A percentile compares a stretch with the other conserved stretches of the same genome.
phyloP scores from a whole-genome alignment of 1,140 invertebrate species.

The Leptinotarsa lineolata region DNA sequence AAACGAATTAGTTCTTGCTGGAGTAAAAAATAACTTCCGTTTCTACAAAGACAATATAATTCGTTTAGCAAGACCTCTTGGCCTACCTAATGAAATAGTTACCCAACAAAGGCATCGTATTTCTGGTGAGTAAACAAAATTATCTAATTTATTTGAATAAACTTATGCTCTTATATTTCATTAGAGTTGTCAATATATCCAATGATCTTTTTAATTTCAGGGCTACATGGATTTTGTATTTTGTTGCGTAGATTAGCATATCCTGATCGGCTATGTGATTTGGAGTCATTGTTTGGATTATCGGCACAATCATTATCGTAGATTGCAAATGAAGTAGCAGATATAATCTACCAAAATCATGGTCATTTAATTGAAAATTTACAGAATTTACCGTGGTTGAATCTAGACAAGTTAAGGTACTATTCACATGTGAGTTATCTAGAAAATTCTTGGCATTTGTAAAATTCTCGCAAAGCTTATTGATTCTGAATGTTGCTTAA shows the following conservation, averaged over 20 bases:
- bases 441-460: not conserved
- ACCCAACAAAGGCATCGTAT: too few relatives aligned
- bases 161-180: too few relatives aligned
- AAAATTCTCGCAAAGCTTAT: not conserved
- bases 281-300: constrained; percentile 33
- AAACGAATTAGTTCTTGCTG: not conserved
- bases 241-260: constrained; percentile 33
- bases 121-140: too few relatives aligned
- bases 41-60: not conserved
- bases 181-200: too few relatives aligned
- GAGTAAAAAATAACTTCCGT: not conserved
- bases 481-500: not conserved
- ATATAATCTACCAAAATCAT: constrained; percentile 26
- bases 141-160: too few relatives aligned
- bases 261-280: constrained; percentile 33
- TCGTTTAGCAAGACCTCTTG: not conserved
- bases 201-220: not conserved
- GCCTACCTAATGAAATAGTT: not conserved
- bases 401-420: constrained; percentile 20
- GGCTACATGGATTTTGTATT: constrained; percentile 24
- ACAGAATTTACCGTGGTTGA: constrained; percentile 30
- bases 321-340: constrained; percentile 23
- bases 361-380: constrained; percentile 31
- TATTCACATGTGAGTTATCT: constrained; percentile 28
- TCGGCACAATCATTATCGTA: constrained; percentile 24